Conservation (phyloP, 2,888 invertebrate genomes). For the Chaetogeoica ovagalla region DNA sequence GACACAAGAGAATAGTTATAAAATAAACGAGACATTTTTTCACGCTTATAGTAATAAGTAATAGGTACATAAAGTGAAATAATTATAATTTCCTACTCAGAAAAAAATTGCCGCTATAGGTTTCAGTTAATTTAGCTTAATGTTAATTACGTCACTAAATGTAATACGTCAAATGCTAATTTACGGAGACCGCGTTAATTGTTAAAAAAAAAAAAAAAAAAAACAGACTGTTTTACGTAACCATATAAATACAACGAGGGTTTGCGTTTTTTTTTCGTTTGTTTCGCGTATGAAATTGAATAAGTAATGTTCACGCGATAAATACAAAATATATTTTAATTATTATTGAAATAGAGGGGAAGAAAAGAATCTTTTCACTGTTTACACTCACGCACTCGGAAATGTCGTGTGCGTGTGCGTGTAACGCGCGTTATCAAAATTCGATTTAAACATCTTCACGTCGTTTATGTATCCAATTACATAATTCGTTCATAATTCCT, state of each 20-base stretch:
- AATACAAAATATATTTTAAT: neutral
- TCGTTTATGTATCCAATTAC: neutral
- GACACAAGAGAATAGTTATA: too few relatives aligned
- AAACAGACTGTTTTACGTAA: neutral
- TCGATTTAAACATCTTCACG: neutral
- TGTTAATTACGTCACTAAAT: too few relatives aligned
- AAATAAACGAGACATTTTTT: too few relatives aligned
- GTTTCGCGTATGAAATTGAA: too few relatives aligned
- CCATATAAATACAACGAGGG: neutral
- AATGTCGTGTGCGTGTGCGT: neutral
- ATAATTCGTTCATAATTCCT: neutral
- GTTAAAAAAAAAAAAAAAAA: neutral
- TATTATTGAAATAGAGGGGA: neutral
- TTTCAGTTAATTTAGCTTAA: too few relatives aligned
- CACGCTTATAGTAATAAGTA: too few relatives aligned
- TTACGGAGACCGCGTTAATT: neutral
- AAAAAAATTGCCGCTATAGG: too few relatives aligned
- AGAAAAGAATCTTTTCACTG: too few relatives aligned
- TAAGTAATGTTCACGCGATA: neutral
- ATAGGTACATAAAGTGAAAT: too few relatives aligned
- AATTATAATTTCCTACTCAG: too few relatives aligned
- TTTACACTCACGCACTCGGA: neutral
- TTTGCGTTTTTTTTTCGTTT: too few relatives aligned
- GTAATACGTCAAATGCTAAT: conserved; percentile 2
- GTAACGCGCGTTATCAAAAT: neutral